Evolutionary conservation across 1,140 invertebrate species (phyloP).

Genomic region (Solenopsis fugax): DNA sequence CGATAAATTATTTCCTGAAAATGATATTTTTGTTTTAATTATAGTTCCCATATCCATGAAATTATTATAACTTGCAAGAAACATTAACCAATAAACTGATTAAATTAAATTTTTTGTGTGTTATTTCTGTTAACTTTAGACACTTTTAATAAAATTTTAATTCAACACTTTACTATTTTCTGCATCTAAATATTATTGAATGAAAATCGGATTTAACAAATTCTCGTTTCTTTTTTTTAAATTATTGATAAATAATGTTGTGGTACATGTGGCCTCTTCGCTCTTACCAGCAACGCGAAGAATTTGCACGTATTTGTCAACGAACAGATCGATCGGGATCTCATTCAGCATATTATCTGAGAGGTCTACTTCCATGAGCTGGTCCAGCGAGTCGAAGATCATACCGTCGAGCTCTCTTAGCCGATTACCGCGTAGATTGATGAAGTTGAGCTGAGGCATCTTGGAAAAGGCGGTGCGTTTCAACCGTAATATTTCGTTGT

Average conservation of each 20-base stretch:
- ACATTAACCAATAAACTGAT: too few species aligned
- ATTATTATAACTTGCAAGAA: too few species aligned
- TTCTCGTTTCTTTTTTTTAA: background rate
- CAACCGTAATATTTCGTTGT: conserved; percentile 89
- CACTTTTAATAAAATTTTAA: background rate
- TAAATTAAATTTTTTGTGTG: background rate
- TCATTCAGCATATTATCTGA: conserved; percentile 89
- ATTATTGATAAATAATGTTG: conserved; percentile 10
- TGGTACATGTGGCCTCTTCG: background rate
- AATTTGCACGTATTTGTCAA: conserved; percentile 88
- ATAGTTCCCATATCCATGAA: too few species aligned
- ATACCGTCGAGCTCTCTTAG: conserved; percentile 88
- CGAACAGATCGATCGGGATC: conserved; percentile 88
- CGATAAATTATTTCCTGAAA: conserved; percentile 75
- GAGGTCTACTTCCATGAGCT: conserved; percentile 90
- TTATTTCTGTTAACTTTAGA: background rate
- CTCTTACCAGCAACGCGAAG: conserved; percentile 84
- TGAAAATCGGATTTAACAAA: background rate
- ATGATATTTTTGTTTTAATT: conserved; percentile 12
- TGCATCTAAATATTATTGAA: background rate
- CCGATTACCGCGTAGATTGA: conserved; percentile 89
- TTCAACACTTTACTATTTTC: background rate
- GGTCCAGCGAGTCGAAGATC: conserved; percentile 88
- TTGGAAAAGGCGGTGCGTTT: conserved; percentile 88
- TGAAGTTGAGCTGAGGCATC: conserved; percentile 88